phyloP scores from a whole-genome alignment of 2,797 vertebrate species.

The Pogonophryne albipinna region DNA sequence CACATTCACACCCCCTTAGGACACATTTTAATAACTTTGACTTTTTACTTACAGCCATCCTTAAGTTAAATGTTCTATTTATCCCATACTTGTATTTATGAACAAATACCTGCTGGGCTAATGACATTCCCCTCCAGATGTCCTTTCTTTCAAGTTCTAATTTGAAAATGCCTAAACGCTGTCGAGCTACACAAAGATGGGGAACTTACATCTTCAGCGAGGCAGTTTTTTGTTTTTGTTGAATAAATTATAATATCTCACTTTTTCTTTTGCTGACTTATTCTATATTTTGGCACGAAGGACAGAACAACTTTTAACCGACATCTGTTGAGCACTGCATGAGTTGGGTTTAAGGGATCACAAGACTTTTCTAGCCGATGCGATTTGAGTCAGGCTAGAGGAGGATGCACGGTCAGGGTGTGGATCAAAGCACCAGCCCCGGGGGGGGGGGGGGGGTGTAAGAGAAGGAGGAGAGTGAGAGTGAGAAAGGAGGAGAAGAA shows the following conservation, averaged over 20 bases:
- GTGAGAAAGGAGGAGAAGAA: slow-evolving; percentile 43
- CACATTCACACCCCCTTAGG: background rate
- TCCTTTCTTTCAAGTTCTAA: no score
- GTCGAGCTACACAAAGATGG: background rate
- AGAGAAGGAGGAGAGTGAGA: slow-evolving; percentile 26
- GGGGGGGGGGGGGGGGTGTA: slow-evolving; percentile 17
- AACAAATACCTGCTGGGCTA: no score
- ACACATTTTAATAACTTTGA: no score
- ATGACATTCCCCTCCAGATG: no score
- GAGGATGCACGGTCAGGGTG: slow-evolving; percentile 29
- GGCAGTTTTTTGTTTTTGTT: slow-evolving; percentile 5
- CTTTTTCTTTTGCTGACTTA: background rate
- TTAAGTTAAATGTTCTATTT: no score
- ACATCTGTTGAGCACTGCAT: slow-evolving; percentile 4
- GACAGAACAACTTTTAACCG: background rate
- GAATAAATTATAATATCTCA: slow-evolving; percentile 13
- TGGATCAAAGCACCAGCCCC: slow-evolving; percentile 45
- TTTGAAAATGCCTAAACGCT: no score
- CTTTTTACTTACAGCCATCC: no score
- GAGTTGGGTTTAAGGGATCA: slow-evolving; percentile 24
- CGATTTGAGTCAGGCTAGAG: slow-evolving; percentile 43
- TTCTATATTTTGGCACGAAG: background rate
- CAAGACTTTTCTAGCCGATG: slow-evolving; percentile 23
- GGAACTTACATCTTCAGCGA: background rate
- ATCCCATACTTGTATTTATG: no score